Evolutionary conservation across 2,888 invertebrate genomes (phyloP).

Genomic region (Cheilosia pagana): DNA sequence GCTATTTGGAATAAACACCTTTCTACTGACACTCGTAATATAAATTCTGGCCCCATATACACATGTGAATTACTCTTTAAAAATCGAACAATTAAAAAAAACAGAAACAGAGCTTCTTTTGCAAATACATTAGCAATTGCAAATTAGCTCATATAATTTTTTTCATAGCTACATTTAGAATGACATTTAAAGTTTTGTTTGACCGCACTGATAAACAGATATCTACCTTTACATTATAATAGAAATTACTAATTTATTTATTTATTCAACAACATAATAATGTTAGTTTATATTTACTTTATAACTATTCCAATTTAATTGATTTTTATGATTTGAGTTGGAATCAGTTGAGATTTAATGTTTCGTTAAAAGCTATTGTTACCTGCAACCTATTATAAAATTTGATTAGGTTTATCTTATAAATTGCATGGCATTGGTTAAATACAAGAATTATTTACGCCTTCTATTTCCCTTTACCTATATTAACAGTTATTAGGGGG

Average conservation of each 20-base stretch:
- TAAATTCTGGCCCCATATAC: slow-evolving; percentile 18
- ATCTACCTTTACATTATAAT: slow-evolving; percentile 16
- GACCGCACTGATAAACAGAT: slow-evolving; percentile 37
- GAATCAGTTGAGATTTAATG: too few relatives aligned
- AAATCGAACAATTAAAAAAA: slow-evolving; percentile 30
- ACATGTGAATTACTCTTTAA: background rate
- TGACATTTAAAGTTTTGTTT: slow-evolving; percentile 30
- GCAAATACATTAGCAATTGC: slow-evolving; percentile 12
- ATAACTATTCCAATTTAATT: background rate
- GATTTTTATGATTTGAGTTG: background rate
- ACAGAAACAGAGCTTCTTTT: slow-evolving; percentile 15
- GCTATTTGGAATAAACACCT: slow-evolving; percentile 37
- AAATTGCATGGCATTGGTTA: too few relatives aligned
- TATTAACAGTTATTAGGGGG: too few relatives aligned
- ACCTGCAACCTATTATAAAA: too few relatives aligned
- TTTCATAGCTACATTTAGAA: slow-evolving; percentile 13
- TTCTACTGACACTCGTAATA: slow-evolving; percentile 53
- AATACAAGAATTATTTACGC: too few relatives aligned
- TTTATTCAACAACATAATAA: too few relatives aligned
- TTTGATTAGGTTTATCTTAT: too few relatives aligned
- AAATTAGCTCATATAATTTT: slow-evolving; percentile 28
- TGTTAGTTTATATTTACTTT: too few relatives aligned
- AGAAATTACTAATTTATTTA: background rate
- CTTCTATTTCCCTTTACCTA: too few relatives aligned
- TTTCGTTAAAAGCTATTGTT: too few relatives aligned